phyloP scores from a whole-genome alignment of 92 coral and sea anemone species.

The Porites rus region DNA sequence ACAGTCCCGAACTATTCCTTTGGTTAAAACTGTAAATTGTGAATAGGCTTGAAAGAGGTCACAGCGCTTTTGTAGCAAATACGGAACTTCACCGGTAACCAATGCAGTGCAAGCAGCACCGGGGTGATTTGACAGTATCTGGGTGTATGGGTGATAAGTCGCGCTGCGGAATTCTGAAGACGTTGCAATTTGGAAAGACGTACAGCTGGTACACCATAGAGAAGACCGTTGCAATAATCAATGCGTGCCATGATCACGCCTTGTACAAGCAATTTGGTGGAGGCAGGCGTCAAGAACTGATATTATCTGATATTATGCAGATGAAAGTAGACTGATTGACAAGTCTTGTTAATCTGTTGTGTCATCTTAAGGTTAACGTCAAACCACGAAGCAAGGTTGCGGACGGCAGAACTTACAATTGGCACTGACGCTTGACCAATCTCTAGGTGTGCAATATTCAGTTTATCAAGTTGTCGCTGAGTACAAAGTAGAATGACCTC shows the following conservation, averaged over 20 bases:
- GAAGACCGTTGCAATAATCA: constrained; percentile 2
- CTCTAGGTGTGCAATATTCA: too few relatives aligned
- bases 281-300: background rate
- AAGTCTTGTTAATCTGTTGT: background rate
- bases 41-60: too few relatives aligned
- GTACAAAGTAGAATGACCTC: too few relatives aligned
- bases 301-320: background rate
- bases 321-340: background rate
- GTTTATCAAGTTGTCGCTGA: too few relatives aligned
- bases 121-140: background rate
- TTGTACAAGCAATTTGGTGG: background rate
- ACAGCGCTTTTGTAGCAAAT: too few relatives aligned
- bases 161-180: background rate
- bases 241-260: background rate
- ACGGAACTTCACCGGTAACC: background rate
- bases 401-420: too few relatives aligned
- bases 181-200: background rate
- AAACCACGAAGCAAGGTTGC: too few relatives aligned
- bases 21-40: too few relatives aligned
- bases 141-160: background rate
- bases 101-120: background rate
- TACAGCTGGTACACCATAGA: background rate
- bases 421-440: too few relatives aligned
- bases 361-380: too few relatives aligned
- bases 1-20: too few relatives aligned